Percentiles rank a stretch among this genome's conserved stretches.
Conservation (phyloP, 1,140 invertebrate genomes). For the Diorhabda sublineata region DNA sequence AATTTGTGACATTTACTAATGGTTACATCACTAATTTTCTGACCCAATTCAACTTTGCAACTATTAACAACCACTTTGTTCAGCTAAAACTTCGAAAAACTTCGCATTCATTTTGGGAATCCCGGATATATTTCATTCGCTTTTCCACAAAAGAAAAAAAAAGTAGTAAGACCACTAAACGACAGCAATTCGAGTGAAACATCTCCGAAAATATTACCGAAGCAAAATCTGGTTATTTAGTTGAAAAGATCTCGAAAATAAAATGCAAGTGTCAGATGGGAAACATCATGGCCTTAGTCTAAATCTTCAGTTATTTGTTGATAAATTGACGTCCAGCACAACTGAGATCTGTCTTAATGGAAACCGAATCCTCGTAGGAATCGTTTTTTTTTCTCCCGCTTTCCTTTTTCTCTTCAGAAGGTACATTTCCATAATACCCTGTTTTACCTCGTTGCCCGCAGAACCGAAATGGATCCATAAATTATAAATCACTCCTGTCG, state of each 20-base stretch:
- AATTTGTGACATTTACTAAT: too few relatives aligned
- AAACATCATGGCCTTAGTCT: background rate
- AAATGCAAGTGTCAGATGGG: background rate
- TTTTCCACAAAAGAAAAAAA: too few relatives aligned
- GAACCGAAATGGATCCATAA: background rate
- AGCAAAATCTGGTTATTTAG: background rate
- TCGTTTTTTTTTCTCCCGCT: background rate
- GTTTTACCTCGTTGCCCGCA: background rate
- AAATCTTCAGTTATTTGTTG: background rate
- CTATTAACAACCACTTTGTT: too few relatives aligned
- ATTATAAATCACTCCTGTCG: background rate
- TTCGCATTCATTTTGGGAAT: too few relatives aligned
- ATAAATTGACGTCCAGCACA: background rate
- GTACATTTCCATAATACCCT: background rate
- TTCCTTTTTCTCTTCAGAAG: background rate
- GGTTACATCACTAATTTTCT: too few relatives aligned
- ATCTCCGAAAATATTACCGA: background rate
- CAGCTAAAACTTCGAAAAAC: too few relatives aligned
- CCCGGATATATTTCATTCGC: too few relatives aligned
- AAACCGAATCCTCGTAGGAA: background rate
- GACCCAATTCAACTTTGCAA: too few relatives aligned
- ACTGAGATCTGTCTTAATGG: background rate
- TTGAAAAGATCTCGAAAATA: background rate
- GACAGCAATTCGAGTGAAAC: background rate
- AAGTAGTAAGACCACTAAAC: too few relatives aligned